Conservation (phyloP, 2,888 invertebrate genomes). For the Hyalella azteca region DNA sequence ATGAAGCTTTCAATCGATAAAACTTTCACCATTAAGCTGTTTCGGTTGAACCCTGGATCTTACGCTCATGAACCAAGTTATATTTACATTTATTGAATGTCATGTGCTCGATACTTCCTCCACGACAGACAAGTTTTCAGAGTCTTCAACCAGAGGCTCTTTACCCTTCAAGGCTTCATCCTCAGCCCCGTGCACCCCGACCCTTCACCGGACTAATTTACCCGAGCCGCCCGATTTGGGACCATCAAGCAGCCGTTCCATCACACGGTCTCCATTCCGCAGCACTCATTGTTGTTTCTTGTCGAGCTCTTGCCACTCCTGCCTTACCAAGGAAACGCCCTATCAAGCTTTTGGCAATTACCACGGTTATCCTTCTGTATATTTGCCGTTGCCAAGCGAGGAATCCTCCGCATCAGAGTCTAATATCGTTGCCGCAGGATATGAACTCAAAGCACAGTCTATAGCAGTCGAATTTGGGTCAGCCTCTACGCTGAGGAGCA, state of each 20-base stretch:
- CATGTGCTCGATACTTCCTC: background rate
- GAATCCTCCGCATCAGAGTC: background rate
- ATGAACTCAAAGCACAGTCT: background rate
- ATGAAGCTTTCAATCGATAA: background rate
- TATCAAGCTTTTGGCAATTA: background rate
- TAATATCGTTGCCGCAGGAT: background rate
- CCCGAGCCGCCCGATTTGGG: background rate
- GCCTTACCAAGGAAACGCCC: constrained; percentile 17
- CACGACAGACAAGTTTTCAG: background rate
- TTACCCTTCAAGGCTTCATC: background rate
- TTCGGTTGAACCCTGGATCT: background rate
- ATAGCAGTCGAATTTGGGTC: background rate
- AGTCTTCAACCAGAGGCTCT: background rate
- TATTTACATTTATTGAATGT: background rate
- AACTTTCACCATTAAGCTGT: background rate
- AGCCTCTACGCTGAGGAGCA: background rate
- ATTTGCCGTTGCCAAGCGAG: background rate
- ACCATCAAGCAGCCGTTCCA: background rate
- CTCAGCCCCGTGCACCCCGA: background rate
- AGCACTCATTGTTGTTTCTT: constrained; percentile 1
- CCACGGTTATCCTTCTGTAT: background rate
- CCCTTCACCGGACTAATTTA: background rate
- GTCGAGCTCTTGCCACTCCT: constrained; percentile 13
- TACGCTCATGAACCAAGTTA: too few species aligned
- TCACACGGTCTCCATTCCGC: background rate